Percentiles rank a stretch among this genome's conserved stretches.
Conservation (phyloP, 2,888 invertebrate species). For the Cephus nigrinus region DNA sequence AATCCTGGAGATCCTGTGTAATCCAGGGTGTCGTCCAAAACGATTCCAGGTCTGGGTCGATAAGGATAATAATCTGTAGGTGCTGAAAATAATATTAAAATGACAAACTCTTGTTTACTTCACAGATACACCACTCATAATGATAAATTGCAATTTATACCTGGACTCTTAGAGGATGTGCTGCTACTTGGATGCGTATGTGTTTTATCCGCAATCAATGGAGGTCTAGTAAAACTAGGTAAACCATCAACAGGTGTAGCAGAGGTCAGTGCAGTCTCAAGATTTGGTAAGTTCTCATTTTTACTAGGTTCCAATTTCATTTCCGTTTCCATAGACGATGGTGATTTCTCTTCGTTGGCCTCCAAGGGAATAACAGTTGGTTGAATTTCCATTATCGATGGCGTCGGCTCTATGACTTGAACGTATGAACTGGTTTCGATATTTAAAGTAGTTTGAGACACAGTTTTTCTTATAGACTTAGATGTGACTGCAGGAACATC, state of each 20-base stretch:
- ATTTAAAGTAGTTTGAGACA: constrained; percentile 49
- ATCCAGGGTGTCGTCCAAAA: constrained; percentile 77
- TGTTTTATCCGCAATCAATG: constrained; percentile 21
- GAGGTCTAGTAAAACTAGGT: constrained; percentile 42
- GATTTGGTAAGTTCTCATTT: neutral
- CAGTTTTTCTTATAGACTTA: constrained; percentile 18
- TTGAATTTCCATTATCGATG: constrained; percentile 37
- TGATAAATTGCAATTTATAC: constrained; percentile 24
- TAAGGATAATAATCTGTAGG: constrained; percentile 68
- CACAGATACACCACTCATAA: neutral
- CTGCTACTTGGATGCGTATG: constrained; percentile 41
- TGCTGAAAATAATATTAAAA: neutral
- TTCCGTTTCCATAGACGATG: constrained; percentile 24
- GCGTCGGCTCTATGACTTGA: constrained; percentile 55
- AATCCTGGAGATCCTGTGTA: constrained; percentile 63
- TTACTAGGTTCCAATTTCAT: constrained; percentile 46
- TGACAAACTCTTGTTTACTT: neutral
- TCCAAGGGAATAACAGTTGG: constrained; percentile 39
- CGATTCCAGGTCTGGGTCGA: constrained; percentile 85
- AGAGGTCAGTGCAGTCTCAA: constrained; percentile 13
- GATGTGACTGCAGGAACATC: constrained; percentile 15
- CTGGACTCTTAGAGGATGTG: constrained; percentile 47
- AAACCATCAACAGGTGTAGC: constrained; percentile 66
- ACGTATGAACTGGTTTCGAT: constrained; percentile 60
- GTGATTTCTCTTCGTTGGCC: constrained; percentile 22